phyloP scores from a whole-genome alignment of 2,113 vertebrate species.

The Otolemur garnettii region DNA sequence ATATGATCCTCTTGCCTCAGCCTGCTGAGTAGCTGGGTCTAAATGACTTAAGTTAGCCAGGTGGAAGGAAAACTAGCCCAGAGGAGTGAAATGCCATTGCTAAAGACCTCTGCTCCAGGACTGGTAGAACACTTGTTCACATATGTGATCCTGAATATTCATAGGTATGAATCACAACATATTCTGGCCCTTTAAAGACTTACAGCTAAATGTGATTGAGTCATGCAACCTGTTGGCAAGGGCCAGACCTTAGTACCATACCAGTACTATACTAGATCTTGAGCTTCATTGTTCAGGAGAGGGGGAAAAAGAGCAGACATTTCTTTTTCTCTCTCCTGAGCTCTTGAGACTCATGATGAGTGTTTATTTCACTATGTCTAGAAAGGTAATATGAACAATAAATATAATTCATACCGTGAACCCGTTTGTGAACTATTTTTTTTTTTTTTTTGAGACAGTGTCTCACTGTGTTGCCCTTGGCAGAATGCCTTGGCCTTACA shows the following conservation, averaged over 20 bases:
- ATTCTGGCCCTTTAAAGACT: not conserved
- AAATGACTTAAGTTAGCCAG: not conserved
- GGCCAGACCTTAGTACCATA: not conserved
- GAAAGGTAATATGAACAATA: not conserved
- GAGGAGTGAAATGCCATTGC: not conserved
- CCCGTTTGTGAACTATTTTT: not conserved
- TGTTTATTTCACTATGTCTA: constrained; percentile 53
- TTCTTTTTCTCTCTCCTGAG: not conserved
- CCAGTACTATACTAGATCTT: not conserved
- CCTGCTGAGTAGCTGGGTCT: not conserved
- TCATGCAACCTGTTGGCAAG: not conserved
- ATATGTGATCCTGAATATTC: too few relatives aligned
- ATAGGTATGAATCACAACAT: not conserved
- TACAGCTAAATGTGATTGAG: not conserved
- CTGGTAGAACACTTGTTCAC: not conserved
- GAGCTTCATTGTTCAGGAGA: not conserved
- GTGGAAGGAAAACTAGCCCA: not conserved
- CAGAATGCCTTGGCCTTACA: too few relatives aligned
- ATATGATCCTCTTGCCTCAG: not conserved
- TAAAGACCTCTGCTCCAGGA: not conserved
- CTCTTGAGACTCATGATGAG: constrained; percentile 14
- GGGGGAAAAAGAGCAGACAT: not conserved
- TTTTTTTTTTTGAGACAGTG: too few relatives aligned
- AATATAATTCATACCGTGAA: not conserved
- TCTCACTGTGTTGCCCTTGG: too few relatives aligned